Conservation (phyloP, 2,113 vertebrate genomes). For the Oenanthe oenanthe region DNA sequence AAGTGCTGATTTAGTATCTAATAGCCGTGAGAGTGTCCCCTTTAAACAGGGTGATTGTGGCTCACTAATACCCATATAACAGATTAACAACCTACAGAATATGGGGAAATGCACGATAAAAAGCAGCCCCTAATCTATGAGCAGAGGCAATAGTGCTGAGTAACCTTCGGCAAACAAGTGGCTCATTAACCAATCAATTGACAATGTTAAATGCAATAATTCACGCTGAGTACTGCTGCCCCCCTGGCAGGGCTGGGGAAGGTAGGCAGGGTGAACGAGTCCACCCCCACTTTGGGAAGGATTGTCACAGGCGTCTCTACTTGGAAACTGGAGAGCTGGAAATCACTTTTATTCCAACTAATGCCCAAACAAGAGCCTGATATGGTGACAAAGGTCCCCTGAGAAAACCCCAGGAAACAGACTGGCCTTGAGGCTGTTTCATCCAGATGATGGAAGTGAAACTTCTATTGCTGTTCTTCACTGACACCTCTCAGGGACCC, state of each 20-base stretch:
- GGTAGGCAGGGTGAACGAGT: rapidly evolving
- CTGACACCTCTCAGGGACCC: neutral
- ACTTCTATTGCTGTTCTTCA: neutral
- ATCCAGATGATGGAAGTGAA: neutral
- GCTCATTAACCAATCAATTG: slow-evolving; percentile 44
- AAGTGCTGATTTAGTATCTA: neutral
- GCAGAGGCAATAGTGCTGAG: neutral
- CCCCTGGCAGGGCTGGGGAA: neutral
- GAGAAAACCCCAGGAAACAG: neutral
- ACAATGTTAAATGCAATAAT: slow-evolving; percentile 19
- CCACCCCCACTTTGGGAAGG: neutral
- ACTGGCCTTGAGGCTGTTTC: neutral
- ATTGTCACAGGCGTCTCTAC: neutral
- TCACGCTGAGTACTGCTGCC: neutral
- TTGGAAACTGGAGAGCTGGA: neutral
- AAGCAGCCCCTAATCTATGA: neutral
- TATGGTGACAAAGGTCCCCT: neutral
- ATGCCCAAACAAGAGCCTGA: neutral
- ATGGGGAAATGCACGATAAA: neutral
- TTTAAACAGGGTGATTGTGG: neutral
- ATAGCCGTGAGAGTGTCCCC: neutral
- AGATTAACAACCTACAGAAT: neutral
- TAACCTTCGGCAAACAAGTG: slow-evolving; percentile 40
- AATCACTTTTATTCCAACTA: neutral
- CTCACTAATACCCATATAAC: neutral